Evolutionary conservation across 37 sponge, comb jelly and placozoan genomes (phyloP), one percentile per base, ranked within the genome.

Genomic region (Hexactinellida sp.): DNA sequence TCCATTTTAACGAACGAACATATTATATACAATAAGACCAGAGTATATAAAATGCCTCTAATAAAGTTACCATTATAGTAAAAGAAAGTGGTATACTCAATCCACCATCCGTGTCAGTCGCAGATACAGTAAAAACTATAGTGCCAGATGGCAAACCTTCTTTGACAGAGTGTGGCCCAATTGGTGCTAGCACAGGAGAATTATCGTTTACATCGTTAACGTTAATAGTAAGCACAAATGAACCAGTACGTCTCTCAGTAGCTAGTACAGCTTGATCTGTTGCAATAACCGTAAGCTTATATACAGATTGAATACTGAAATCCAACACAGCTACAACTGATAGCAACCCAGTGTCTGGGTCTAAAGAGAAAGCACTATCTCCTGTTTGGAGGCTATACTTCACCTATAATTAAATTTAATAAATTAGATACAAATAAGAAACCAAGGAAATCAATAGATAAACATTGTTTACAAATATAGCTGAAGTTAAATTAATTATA

Each of bases 231-330:
- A 63, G 76, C 30, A 63, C 30, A 63, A 63, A 63, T 7, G 76
- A 63, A n/a, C 76, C 76, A 28, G 76, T 63, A 25, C 76, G 76
- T n/a, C 76, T 63, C 5, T 63, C 76, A 32, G 76, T 21, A 23
- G 76, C 76, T 25, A 63, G 76, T 25, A 63, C 30, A 25, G 76
- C 76, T 63, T 63, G 76, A 63, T 63, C 76, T 7, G 76, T 63
- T 32, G 76, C 76, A 63, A 63, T 63, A 21, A 63, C 13, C 3
- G 76, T 63, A 23, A 63, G 76, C 21, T 25, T 63, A 28, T 63
- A 63, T n/a, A 10, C 28, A 10, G 76, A 63, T n/a, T 63, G 76
- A 63, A 28, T n/a, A 63, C 13, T n/a, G 30, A 25, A 63, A n/a
- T 63, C 76, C 3, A 63, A n/a, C 1, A 63, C 30, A 63, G 76